Conservation (phyloP, 2,797 vertebrate genomes). For the Darevskia nairensis region DNA sequence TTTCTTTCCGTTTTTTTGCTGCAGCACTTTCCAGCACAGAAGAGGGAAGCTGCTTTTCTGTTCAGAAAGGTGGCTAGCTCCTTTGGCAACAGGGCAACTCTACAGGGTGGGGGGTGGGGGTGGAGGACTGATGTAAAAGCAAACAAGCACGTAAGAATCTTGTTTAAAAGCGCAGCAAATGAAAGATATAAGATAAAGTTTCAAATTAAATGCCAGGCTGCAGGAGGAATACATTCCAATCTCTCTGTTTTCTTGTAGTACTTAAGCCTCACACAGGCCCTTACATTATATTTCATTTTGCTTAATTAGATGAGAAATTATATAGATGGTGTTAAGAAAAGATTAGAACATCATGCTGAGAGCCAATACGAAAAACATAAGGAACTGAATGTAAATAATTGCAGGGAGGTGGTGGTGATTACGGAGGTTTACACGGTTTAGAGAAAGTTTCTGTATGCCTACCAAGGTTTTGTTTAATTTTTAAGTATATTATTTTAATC, state of each 20-base stretch:
- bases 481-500: neutral
- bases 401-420: neutral
- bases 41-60: neutral
- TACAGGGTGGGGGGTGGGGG: neutral
- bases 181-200: neutral
- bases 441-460: neutral
- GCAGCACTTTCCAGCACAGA: neutral
- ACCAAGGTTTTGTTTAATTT: neutral
- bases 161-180: neutral
- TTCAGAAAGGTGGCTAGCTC: neutral
- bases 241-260: neutral
- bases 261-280: neutral
- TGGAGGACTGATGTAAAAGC: neutral
- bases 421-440: neutral
- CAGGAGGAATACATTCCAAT: neutral
- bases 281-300: constrained; percentile 27
- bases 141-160: neutral
- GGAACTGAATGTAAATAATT: constrained; percentile 14
- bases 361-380: constrained; percentile 6
- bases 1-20: neutral
- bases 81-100: neutral
- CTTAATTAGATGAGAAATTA: constrained; percentile 25
- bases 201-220: constrained; percentile 7
- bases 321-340: constrained; percentile 9
- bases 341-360: constrained; percentile 14